Evolutionary conservation across 2,888 invertebrate species (phyloP).

Genomic region (Melangyna quadrimaculata): DNA sequence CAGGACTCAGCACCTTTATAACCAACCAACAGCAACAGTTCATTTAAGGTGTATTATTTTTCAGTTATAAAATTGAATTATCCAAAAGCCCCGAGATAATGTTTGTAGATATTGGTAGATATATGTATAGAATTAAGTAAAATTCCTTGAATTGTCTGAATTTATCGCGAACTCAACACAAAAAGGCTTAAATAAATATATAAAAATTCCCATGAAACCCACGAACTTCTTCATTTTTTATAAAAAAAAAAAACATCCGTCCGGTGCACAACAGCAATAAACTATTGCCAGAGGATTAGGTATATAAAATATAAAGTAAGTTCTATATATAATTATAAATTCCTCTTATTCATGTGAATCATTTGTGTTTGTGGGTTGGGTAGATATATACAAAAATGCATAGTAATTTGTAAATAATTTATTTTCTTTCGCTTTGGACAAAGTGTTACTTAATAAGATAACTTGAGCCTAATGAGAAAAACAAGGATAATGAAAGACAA

Average conservation of each 20-base stretch:
- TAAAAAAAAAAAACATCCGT: constrained; percentile 18
- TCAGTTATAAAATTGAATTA: constrained; percentile 15
- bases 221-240: constrained; percentile 25
- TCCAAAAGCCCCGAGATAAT: neutral
- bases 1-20: too few species aligned
- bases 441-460: constrained; percentile 65
- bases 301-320: constrained; percentile 45
- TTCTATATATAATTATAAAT: constrained; percentile 22
- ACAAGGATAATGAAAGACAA: constrained; percentile 31
- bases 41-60: constrained; percentile 12
- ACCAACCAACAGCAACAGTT: too few species aligned
- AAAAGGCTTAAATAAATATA: constrained; percentile 31
- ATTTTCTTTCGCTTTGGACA: constrained; percentile 44
- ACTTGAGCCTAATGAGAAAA: constrained; percentile 42
- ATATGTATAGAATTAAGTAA: neutral
- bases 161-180: neutral
- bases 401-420: constrained; percentile 47
- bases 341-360: neutral
- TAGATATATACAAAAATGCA: constrained; percentile 10
- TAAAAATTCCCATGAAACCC: constrained; percentile 1
- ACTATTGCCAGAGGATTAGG: constrained; percentile 43
- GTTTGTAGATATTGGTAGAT: too few species aligned
- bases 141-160: neutral
- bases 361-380: neutral
- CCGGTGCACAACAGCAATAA: constrained; percentile 46